These are phyloP conservation scores for Galbula dea DNA, from an alignment of 2,113 vertebrate species.

Conservation along the genomic window DNA sequence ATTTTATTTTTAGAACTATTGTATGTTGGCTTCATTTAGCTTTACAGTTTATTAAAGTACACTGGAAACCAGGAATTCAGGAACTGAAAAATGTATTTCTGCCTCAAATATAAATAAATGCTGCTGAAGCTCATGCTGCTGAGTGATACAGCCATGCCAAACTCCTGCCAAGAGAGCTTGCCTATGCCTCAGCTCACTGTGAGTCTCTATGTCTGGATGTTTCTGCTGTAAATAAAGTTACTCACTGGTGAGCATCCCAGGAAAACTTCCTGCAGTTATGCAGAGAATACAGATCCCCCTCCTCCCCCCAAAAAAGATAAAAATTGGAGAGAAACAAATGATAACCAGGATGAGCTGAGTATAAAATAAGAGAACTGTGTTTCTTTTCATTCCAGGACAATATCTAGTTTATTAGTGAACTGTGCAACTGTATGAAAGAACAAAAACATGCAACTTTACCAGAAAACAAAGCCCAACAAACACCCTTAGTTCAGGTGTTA, in stretches of 20 bases:
- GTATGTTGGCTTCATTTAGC: background rate
- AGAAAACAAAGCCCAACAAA: background rate
- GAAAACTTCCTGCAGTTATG: background rate
- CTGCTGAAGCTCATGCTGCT: background rate
- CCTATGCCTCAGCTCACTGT: background rate
- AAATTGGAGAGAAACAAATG: background rate
- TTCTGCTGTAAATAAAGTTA: constrained; percentile 28
- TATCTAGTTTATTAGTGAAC: background rate
- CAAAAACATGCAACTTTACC: background rate
- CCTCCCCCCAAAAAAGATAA: too few species aligned
- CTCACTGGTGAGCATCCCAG: background rate
- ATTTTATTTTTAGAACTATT: background rate
- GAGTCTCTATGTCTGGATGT: constrained; percentile 16
- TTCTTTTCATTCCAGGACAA: background rate
- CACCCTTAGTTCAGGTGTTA: background rate
- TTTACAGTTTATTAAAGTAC: background rate
- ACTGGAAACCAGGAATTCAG: background rate
- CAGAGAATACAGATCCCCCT: background rate
- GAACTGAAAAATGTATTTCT: background rate
- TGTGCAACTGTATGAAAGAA: background rate
- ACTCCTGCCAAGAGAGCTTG: constrained; percentile 24
- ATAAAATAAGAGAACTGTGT: background rate
- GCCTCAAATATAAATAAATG: constrained; percentile 1
- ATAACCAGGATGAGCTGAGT: background rate
- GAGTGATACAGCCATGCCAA: background rate